Evolutionary conservation across 2,888 invertebrate species (phyloP), one percentile per base, ranked within the genome.

Genomic region (Acanthosepion esculentum): DNA sequence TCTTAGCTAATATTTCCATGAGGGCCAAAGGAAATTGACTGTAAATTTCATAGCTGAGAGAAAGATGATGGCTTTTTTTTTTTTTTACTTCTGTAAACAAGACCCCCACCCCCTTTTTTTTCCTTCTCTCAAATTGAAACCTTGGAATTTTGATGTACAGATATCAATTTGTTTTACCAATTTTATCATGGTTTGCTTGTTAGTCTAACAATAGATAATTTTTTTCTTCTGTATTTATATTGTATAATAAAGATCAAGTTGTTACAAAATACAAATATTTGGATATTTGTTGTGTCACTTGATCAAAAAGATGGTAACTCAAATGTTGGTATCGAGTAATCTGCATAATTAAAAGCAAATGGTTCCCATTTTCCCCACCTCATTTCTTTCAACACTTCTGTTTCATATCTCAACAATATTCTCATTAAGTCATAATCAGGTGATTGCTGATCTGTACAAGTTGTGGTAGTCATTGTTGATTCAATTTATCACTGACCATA

Each of bases 221-320:
- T 59, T n/a, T 78, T 78, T 10, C 78, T 78, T 78, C 78, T 78
- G 78, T 78, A 78, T 78, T 78, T 78, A 78, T 78, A 78, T 78
- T 78, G 78, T 78, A 78, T 78, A 78, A 78, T 78, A 78, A 78
- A 78, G 78, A 78, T 78, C 78, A 78, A n/a, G 78, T 78, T 78
- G 29, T 78, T 78, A n/a, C n/a, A 78, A 78, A 78, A 78, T 78
- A 29, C 64, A 64, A 64, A 64, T 64, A 64, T 64, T 50, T 64
- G 64, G 64, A 64, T 23, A 64, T 64, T 64, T 78, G 78, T 78
- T 33, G n/a, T n/a, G 15, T 78, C 78, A 33, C 78, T 78, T 78
- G 78, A 78, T 78, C 78, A n/a, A 78, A 78, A 78, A n/a, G 1
- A 18, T 59, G 23, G 23, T 59, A 55, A 55, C 18, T 55, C 55